A percentile compares a stretch with the other conserved stretches of the same genome.
Conservation (phyloP, 2,797 vertebrate genomes). For the Acanthis flammea region DNA sequence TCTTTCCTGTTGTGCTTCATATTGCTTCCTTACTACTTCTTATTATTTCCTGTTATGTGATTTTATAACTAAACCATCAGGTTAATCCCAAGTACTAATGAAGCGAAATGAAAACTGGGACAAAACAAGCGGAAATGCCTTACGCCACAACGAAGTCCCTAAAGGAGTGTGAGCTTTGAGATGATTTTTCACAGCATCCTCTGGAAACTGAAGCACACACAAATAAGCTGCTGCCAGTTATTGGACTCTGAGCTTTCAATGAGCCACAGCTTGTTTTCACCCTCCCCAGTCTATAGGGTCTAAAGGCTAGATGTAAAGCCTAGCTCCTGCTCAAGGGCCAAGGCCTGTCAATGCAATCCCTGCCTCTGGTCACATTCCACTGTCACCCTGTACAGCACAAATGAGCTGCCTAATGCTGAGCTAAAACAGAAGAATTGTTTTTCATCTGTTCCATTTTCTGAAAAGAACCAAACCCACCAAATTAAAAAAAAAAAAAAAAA, state of each 20-base stretch:
- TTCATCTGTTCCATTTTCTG: not conserved
- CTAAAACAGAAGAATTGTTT: not conserved
- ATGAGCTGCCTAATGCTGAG: not conserved
- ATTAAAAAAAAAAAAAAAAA: not conserved
- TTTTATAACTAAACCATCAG: slow-evolving; percentile 26
- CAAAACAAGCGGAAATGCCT: slow-evolving; percentile 10
- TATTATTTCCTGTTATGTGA: slow-evolving; percentile 38
- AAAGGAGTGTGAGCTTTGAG: not conserved
- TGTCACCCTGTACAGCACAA: not conserved
- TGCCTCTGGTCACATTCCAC: not conserved
- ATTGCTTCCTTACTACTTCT: slow-evolving; percentile 39
- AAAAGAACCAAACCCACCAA: not conserved
- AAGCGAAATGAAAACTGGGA: slow-evolving; percentile 6
- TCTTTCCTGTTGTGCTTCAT: slow-evolving; percentile 2
- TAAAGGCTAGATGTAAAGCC: not conserved
- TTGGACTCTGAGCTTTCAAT: not conserved
- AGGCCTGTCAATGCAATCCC: not conserved
- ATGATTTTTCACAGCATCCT: not conserved
- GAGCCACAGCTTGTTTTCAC: not conserved
- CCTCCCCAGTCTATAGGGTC: not conserved
- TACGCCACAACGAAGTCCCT: not conserved
- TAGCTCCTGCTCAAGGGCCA: not conserved
- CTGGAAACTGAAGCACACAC: not conserved
- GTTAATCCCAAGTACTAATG: slow-evolving; percentile 24
- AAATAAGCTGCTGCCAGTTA: not conserved